Base-by-base conservation (phyloP, 2,888 invertebrate species). In the Priocnemis perturbator region DNA sequence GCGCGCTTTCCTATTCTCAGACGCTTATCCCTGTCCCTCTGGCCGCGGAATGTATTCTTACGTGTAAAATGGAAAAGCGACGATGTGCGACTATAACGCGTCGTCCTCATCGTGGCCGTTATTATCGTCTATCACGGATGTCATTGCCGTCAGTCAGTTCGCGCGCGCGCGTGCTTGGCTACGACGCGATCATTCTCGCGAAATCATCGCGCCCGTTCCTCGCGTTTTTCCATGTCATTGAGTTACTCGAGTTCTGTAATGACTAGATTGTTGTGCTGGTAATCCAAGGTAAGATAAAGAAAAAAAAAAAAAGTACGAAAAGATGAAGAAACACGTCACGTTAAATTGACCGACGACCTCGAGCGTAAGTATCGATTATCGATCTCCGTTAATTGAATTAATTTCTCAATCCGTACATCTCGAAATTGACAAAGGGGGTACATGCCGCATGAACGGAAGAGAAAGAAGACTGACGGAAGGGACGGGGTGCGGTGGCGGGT, bases 211-310 rank as follows among this genome's bases (percentile, higher is more conserved):
- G 37, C 37, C 1, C 37, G 37, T 9, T 11, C 37, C 37, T 11
- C 37, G 17, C 50, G 20, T 59, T 53, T 45, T 61, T 53, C 60
- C 37, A 67, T 37, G 48, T 15, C 70, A 69, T 67, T 68, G 72
- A 77, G 76, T 77, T 71, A 74, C 73, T 73, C 62, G 64, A 75
- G 70, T 79, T 76, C 72, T 68, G 65, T 79, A 76, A 72, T 83
- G 83, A 83, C 84, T 83, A 83, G 84, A 83, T 83, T 69, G 68
- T 79, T 76, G 75, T 81, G 77, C 74, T 79, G 81, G 76, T 78
- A 77, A 73, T 72, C 37, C 37, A 37, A 37, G 11, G 37, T 74
- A 37, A 19, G n/a, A 19, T 7, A 57, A 11, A 37, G 17, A 56
- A 57, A 26, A 17, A 57, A 14, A 19, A n/a, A 19, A 14, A 57